phyloP scores from a whole-genome alignment of 2,888 invertebrate species.

The Drosophila ustulata region DNA sequence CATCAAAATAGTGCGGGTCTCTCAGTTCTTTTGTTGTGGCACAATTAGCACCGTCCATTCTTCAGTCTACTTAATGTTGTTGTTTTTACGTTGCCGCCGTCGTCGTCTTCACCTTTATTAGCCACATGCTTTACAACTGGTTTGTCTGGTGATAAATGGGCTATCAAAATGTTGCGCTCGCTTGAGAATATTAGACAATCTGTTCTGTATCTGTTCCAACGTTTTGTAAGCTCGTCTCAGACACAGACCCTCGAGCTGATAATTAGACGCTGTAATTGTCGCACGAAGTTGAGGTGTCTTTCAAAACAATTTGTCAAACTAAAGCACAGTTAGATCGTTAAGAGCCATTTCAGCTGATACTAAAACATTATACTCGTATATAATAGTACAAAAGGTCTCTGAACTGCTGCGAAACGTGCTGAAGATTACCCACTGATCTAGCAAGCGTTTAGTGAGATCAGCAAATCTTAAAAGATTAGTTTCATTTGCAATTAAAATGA shows the following conservation, averaged over 20 bases:
- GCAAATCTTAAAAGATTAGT: not conserved
- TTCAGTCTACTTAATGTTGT: constrained; percentile 54
- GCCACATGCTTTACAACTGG: constrained; percentile 48
- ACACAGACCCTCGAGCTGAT: constrained; percentile 17
- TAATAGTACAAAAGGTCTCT: constrained; percentile 2
- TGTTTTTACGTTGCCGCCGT: not conserved
- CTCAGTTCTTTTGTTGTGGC: constrained; percentile 57
- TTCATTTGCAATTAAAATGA: not conserved
- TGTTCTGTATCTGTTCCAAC: constrained; percentile 40
- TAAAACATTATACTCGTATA: not conserved
- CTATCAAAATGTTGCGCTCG: constrained; percentile 61
- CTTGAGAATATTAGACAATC: constrained; percentile 45
- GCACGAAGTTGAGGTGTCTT: constrained; percentile 34
- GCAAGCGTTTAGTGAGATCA: not conserved
- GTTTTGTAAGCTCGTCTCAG: constrained; percentile 27
- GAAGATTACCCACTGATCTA: constrained; percentile 1
- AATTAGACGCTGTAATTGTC: constrained; percentile 48
- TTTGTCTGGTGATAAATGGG: constrained; percentile 60
- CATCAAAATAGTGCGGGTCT: constrained; percentile 51
- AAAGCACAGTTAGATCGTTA: constrained; percentile 42
- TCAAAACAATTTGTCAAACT: constrained; percentile 26
- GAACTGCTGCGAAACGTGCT: not conserved
- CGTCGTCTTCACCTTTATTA: constrained; percentile 12
- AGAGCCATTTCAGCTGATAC: constrained; percentile 14
- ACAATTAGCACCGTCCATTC: constrained; percentile 70